Evolutionary conservation across 2,113 vertebrate genomes (phyloP).

Genomic region (Procavia capensis): DNA sequence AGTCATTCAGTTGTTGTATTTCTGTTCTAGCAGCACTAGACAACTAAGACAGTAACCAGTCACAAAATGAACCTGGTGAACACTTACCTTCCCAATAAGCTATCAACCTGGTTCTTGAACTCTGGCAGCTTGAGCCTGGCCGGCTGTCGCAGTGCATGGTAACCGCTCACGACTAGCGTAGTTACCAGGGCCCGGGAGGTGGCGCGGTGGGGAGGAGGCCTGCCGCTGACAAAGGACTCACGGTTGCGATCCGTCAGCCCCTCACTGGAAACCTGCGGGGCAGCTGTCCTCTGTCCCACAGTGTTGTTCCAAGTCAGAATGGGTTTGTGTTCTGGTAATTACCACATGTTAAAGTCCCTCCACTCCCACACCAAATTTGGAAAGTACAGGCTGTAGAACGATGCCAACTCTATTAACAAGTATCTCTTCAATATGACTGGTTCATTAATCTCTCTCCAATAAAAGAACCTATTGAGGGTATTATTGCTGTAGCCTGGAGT

Average conservation of each 20-base stretch:
- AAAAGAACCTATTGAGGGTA: constrained; percentile 41
- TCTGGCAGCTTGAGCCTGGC: background rate
- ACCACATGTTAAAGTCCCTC: too few species aligned
- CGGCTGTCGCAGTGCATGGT: background rate
- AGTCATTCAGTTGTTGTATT: too few species aligned
- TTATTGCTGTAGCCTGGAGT: constrained; percentile 35
- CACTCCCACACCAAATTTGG: constrained; percentile 26
- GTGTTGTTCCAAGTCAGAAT: too few species aligned
- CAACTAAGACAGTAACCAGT: too few species aligned
- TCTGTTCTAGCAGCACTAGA: too few species aligned
- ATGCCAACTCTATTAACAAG: constrained; percentile 38
- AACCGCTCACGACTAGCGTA: background rate
- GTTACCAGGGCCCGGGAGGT: background rate
- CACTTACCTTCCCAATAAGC: background rate
- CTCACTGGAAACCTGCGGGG: too few species aligned
- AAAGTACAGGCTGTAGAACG: background rate
- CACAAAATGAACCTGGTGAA: background rate
- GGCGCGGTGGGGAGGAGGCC: too few species aligned
- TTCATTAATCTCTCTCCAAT: constrained; percentile 58
- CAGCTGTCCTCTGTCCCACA: too few species aligned
- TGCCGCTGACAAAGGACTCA: too few species aligned
- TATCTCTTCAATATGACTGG: constrained; percentile 42
- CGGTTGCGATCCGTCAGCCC: too few species aligned
- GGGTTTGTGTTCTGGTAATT: too few species aligned
- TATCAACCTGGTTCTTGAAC: background rate